Percentiles rank a stretch among this genome's conserved stretches.
phyloP scores from a whole-genome alignment of 1,140 invertebrate species.

The Eupristina koningsbergeri region DNA sequence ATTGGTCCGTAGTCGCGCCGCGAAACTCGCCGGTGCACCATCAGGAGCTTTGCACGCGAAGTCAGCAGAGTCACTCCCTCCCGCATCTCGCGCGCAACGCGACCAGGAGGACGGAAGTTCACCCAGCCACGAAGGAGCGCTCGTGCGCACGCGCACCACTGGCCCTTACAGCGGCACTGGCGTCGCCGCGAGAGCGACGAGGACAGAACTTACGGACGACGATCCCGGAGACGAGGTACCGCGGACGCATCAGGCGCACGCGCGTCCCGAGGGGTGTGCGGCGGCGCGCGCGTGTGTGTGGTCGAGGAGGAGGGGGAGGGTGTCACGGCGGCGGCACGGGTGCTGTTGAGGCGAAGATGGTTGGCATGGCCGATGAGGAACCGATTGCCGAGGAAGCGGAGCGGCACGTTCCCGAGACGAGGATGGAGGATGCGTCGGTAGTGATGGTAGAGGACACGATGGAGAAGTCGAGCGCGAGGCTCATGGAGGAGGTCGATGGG shows the following conservation, averaged over 20 bases:
- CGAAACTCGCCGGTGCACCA: constrained; percentile 53
- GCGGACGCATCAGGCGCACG: neutral
- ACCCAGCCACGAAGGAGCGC: too few species aligned
- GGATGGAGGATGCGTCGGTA: neutral
- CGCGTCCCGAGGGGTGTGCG: neutral
- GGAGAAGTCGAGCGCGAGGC: too few species aligned
- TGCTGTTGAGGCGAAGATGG: constrained; percentile 56
- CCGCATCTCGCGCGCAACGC: too few species aligned
- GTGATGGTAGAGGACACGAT: neutral
- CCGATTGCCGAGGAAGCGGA: constrained; percentile 59
- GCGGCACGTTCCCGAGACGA: constrained; percentile 1
- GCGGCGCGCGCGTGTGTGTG: neutral
- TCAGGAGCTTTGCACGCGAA: neutral
- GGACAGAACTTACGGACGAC: neutral
- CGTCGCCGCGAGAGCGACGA: neutral
- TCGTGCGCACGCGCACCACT: constrained; percentile 17
- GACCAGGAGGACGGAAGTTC: neutral
- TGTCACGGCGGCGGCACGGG: constrained; percentile 58
- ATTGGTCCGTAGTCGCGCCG: constrained; percentile 54
- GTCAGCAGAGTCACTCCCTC: neutral
- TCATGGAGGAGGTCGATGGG: neutral
- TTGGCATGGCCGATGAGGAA: constrained; percentile 52
- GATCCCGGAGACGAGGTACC: neutral
- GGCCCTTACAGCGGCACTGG: constrained; percentile 4
- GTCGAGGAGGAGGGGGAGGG: neutral